Evolutionary conservation across 53 echinoderm and acorn worm genomes (phyloP), one percentile per base, ranked within the genome.

Genomic region (Luidia sarsii): DNA sequence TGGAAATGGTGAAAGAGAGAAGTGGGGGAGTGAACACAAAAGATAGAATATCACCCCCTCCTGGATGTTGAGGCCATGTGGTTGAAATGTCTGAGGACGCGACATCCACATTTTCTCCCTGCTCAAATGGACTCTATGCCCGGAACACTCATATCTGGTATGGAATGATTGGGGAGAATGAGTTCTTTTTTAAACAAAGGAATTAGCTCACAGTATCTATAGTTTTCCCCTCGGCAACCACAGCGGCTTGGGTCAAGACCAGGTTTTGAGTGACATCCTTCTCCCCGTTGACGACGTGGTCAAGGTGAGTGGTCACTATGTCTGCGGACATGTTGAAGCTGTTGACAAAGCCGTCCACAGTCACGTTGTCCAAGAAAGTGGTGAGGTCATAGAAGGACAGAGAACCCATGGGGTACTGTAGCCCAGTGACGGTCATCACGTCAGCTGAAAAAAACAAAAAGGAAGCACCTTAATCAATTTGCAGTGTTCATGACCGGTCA

Each of bases 171-270:
- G n/a, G n/a, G n/a, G n/a, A n/a, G n/a, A n/a, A n/a, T n/a, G n/a
- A n/a, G n/a, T n/a, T n/a, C n/a, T n/a, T n/a, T n/a, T n/a, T n/a
- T n/a, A n/a, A n/a, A n/a, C n/a, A n/a, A n/a, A n/a, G n/a, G n/a
- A n/a, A n/a, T n/a, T n/a, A n/a, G n/a, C n/a, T n/a, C n/a, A 90
- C 90, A 4, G 60, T 81, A 82, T 84, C 81, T 14, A 90, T 77
- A 0, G 75, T 88, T 22, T 53, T 71, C 34, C 69, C 86, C 5
- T 33, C 21, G 6, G 54, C 57, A 15, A 89, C 69, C 18, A 8
- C 30, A 39, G 89, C 57, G 15, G 74, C 56, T 0, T 57, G 8
- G n/a, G 59, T 52, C 29, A 85, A 27, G 19, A 19, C 53, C 49
- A 92, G 48, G 28, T 77, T 37, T 13, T 21, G 29, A 19, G 25